Conservation (phyloP, 35 echinoderm and acorn worm species). For the Apostichopus japonicus region DNA sequence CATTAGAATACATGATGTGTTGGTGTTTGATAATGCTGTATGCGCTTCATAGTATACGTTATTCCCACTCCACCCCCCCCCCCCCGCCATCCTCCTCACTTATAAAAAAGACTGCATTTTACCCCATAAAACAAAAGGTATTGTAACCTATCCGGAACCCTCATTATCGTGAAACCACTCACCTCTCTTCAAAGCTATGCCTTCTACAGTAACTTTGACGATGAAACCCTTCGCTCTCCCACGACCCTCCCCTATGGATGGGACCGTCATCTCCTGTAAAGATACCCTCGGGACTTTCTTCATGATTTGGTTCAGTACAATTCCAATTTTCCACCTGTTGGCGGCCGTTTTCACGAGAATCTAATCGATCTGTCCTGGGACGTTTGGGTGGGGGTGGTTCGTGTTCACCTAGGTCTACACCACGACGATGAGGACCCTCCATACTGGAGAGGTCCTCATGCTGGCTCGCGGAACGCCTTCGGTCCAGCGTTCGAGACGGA, state of each 20-base stretch:
- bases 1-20: no score
- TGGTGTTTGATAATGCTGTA: no score
- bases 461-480: constrained; percentile 42
- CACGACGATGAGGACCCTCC: not conserved
- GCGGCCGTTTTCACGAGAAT: constrained; percentile 6
- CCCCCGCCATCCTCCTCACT: no score
- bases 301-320: constrained; percentile 10
- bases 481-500: constrained; percentile 50
- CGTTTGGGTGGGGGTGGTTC: constrained; percentile 50
- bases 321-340: constrained; percentile 39
- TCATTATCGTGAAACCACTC: not conserved
- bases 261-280: constrained; percentile 20
- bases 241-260: constrained; percentile 21
- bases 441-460: constrained; percentile 24
- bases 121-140: not conserved
- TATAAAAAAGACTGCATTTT: not conserved
- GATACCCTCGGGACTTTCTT: constrained; percentile 26
- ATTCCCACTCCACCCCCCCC: no score
- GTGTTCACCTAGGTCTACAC: constrained; percentile 30
- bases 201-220: constrained; percentile 23
- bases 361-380: constrained; percentile 28
- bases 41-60: no score
- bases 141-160: not conserved
- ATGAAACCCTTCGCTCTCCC: constrained; percentile 45
- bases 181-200: constrained; percentile 44